Evolutionary conservation across 2,113 vertebrate genomes (phyloP).

Genomic region (Lethenteron camtschaticum): DNA sequence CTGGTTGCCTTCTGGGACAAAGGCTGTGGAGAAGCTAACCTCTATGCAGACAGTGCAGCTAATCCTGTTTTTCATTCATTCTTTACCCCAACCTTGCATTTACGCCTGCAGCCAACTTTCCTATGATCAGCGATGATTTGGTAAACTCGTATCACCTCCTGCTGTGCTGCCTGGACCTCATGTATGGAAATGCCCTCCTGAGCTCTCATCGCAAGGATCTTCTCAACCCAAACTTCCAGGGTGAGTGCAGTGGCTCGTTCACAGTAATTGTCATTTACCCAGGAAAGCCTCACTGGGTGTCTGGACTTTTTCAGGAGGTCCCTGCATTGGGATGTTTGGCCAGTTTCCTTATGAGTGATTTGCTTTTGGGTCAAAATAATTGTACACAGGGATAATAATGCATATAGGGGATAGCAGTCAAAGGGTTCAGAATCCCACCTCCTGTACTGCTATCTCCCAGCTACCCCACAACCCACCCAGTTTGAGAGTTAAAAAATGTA

Average conservation of each 20-base stretch:
- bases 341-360: too few species aligned
- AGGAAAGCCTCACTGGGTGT: neutral
- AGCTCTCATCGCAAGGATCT: conserved; percentile 63
- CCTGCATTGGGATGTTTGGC: neutral
- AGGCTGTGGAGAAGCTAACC: too few species aligned
- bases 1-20: too few species aligned
- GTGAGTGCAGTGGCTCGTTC: conserved; percentile 19
- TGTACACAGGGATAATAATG: too few species aligned
- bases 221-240: conserved; percentile 63
- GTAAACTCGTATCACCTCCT: conserved; percentile 97
- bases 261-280: neutral
- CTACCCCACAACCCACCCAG: too few species aligned
- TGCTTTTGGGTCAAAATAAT: too few species aligned
- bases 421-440: too few species aligned
- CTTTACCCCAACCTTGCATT: neutral
- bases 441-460: too few species aligned
- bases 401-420: too few species aligned
- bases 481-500: too few species aligned
- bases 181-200: conserved; percentile 60
- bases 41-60: too few species aligned
- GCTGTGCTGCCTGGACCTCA: conserved; percentile 85
- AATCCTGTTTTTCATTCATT: too few species aligned
- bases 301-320: neutral
- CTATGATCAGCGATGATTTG: conserved; percentile 89
- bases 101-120: conserved; percentile 63